Evolutionary conservation across 2,888 invertebrate species (phyloP).

Genomic region (Lochmaea capreae): DNA sequence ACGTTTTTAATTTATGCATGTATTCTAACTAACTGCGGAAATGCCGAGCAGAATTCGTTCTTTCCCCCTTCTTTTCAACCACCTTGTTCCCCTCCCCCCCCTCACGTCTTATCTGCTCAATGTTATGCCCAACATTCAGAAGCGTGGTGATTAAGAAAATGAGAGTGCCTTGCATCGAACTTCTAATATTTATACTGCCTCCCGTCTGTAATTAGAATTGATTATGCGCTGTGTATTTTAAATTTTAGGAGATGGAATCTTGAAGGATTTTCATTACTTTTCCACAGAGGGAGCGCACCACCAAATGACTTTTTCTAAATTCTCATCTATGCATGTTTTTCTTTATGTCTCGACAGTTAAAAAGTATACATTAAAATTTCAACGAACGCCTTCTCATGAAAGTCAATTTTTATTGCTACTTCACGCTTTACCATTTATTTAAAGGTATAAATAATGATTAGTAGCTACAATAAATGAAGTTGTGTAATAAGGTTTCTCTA

Average conservation of each 20-base stretch:
- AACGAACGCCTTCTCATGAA: neutral
- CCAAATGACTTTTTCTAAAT: conserved; percentile 9
- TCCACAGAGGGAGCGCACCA: conserved; percentile 16
- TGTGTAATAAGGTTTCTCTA: too few species aligned
- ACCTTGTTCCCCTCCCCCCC: conserved; percentile 16
- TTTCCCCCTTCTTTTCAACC: conserved; percentile 39
- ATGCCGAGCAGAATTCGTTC: conserved; percentile 42
- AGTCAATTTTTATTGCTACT: too few species aligned
- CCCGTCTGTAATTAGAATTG: conserved; percentile 47
- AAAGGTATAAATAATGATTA: too few species aligned
- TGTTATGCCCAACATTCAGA: conserved; percentile 34
- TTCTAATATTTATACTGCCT: conserved; percentile 45
- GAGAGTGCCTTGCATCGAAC: conserved; percentile 46
- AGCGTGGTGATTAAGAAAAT: conserved; percentile 48
- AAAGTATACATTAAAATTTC: conserved; percentile 1
- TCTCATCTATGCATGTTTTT: neutral
- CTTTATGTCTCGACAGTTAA: neutral
- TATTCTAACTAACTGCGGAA: conserved; percentile 56
- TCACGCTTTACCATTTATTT: too few species aligned
- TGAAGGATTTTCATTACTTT: conserved; percentile 31
- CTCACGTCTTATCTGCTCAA: conserved; percentile 47
- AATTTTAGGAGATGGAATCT: conserved; percentile 35
- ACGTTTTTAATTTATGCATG: conserved; percentile 64
- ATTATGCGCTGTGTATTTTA: conserved; percentile 41
- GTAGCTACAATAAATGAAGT: too few species aligned